phyloP scores from a whole-genome alignment of 2,797 vertebrate genomes.

The Urosaurus nigricauda region DNA sequence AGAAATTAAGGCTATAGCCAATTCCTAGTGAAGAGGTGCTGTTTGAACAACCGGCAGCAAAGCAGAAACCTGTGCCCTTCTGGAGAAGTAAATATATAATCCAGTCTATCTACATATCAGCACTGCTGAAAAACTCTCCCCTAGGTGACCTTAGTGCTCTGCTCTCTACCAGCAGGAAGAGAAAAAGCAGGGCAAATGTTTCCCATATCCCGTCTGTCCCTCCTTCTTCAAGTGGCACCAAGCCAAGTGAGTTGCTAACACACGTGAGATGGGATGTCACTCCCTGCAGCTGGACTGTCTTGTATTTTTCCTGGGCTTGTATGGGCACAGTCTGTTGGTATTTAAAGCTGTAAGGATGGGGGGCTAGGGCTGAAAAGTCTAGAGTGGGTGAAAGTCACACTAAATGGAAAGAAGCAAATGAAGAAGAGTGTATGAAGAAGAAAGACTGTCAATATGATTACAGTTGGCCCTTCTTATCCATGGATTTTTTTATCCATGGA shows the following conservation, averaged over 20 bases:
- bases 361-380: background rate
- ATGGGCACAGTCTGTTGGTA: background rate
- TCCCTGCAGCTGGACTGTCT: background rate
- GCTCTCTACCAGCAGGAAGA: background rate
- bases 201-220: fast-evolving
- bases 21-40: background rate
- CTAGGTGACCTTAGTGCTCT: background rate
- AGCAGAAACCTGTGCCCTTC: background rate
- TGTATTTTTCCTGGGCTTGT: background rate
- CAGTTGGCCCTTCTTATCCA: too few relatives aligned
- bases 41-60: background rate
- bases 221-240: background rate
- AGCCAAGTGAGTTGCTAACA: fast-evolving
- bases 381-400: fast-evolving
- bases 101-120: background rate
- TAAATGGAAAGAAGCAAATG: background rate
- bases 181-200: background rate
- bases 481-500: too few relatives aligned
- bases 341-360: background rate
- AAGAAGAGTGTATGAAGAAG: background rate
- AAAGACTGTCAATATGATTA: background rate
- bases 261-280: background rate
- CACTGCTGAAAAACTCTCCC: background rate
- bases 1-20: constrained; percentile 16
- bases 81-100: background rate